Percentiles rank a stretch among this genome's conserved stretches.
Evolutionary conservation across 2,888 invertebrate genomes (phyloP).

Genomic region (Cataglyphis altisquamis): DNA sequence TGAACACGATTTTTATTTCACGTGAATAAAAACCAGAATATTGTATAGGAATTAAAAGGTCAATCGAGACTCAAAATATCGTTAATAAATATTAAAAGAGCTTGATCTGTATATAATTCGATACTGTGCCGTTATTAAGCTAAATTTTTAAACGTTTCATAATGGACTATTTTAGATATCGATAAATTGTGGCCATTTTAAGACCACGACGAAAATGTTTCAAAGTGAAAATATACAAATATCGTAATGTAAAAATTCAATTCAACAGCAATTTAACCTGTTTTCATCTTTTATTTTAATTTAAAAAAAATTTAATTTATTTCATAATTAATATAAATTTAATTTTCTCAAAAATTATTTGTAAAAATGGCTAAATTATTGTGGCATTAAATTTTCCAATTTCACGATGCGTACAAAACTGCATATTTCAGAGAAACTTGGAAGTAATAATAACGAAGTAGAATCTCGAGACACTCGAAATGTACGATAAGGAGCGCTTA

Average conservation of each 20-base stretch:
- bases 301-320: background rate
- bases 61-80: background rate
- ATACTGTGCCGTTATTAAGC: background rate
- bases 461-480: constrained; percentile 22
- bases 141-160: background rate
- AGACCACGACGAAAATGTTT: background rate
- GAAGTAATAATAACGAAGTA: constrained; percentile 29
- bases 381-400: background rate
- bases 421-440: constrained; percentile 14
- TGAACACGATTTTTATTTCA: background rate
- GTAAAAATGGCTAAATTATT: background rate
- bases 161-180: background rate
- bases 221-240: background rate
- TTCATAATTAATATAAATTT: background rate
- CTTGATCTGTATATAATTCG: background rate
- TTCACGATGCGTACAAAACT: background rate
- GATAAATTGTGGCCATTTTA: background rate
- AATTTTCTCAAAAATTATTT: background rate
- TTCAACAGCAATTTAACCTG: background rate
- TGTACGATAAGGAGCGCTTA: background rate
- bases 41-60: background rate
- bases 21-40: background rate
- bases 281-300: background rate
- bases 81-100: background rate
- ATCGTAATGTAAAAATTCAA: background rate